A percentile compares a stretch with the other conserved stretches of the same genome.
Conservation (phyloP, 2,888 invertebrate genomes). For the Cosmia trapezina region DNA sequence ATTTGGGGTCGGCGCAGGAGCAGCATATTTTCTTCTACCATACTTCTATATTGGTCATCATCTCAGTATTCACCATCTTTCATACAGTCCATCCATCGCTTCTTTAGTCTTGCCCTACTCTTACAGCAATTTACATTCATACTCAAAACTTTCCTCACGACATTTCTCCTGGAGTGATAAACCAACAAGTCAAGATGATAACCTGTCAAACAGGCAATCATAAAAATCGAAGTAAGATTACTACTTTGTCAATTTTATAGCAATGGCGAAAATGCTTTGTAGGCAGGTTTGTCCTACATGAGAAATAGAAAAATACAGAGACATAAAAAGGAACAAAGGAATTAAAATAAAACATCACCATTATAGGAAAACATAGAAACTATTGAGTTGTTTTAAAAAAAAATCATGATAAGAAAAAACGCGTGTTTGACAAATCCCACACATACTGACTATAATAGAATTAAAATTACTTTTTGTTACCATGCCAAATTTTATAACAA, state of each 20-base stretch:
- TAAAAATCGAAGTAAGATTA: background rate
- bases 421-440: constrained; percentile 4
- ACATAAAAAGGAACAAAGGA: background rate
- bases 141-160: no score
- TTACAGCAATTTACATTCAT: no score
- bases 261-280: background rate
- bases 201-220: background rate
- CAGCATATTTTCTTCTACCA: background rate
- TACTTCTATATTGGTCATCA: background rate
- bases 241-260: background rate
- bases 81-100: background rate
- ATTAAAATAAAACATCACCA: constrained; percentile 11
- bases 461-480: constrained; percentile 22
- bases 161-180: background rate
- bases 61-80: background rate
- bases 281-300: background rate
- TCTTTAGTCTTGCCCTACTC: background rate
- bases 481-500: constrained; percentile 6
- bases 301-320: background rate
- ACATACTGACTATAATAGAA: background rate
- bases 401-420: constrained; percentile 7
- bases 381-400: background rate
- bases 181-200: background rate
- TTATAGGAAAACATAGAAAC: background rate
- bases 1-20: background rate